These are phyloP conservation scores for Hypotaenidia okinawae DNA, from an alignment of 2,797 vertebrate species.

Conservation along the genomic window DNA sequence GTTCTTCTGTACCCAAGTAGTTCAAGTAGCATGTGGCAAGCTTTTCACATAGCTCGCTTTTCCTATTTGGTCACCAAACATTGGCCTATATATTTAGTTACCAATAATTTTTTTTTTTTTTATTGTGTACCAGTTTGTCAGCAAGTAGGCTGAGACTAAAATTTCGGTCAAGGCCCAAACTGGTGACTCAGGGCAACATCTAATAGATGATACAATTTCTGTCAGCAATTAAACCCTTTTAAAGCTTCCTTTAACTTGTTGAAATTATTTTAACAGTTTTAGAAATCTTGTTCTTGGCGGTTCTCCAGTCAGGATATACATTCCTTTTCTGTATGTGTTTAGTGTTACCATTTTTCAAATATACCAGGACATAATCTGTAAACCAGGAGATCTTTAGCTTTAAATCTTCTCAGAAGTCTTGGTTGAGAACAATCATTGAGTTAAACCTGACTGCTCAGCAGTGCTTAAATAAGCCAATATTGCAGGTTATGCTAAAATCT, in stretches of 20 bases:
- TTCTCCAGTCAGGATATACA: not conserved
- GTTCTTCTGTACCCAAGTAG: not conserved
- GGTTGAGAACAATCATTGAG: not conserved
- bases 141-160: not conserved
- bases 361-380: not conserved
- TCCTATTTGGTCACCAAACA: not conserved
- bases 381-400: not conserved
- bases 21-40: not conserved
- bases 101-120: not conserved
- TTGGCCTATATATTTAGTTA: not conserved
- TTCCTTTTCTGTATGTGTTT: not conserved
- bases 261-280: not conserved
- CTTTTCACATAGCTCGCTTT: not conserved
- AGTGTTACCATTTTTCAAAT: not conserved
- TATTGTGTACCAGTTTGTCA: not conserved
- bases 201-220: not conserved
- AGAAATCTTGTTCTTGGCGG: not conserved
- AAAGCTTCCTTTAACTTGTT: not conserved
- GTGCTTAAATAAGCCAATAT: not conserved
- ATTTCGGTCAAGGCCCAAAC: not conserved
- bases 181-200: not conserved
- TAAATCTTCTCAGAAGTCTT: not conserved
- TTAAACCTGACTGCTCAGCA: not conserved
- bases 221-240: not conserved
- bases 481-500: not conserved